A percentile compares a stretch with the other conserved stretches of the same genome.
phyloP scores from a whole-genome alignment of 2,888 invertebrate genomes.

The Epinotia demarniana region DNA sequence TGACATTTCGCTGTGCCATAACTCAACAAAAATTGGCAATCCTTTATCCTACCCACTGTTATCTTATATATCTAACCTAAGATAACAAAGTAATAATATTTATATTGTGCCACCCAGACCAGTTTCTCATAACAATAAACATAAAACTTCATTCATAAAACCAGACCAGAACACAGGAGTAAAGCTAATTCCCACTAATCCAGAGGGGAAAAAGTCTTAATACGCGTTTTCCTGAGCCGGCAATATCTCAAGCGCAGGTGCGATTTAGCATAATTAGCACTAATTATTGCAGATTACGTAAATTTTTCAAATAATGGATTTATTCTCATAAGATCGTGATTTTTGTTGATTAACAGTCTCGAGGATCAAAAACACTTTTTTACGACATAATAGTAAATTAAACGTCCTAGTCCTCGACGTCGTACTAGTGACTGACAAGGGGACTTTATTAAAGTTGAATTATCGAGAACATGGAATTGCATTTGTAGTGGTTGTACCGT shows the following conservation, averaged over 20 bases:
- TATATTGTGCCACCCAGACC: neutral
- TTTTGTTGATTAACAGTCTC: neutral
- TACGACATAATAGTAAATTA: neutral
- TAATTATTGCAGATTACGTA: conserved; percentile 72
- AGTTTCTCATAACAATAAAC: conserved; percentile 3
- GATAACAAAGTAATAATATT: neutral
- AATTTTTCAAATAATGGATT: conserved; percentile 65
- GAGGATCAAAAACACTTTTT: neutral
- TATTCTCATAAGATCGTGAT: neutral
- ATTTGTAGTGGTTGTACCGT: too few relatives aligned
- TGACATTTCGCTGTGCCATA: too few relatives aligned
- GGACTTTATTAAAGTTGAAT: too few relatives aligned
- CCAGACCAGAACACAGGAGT: conserved; percentile 5
- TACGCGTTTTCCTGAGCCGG: conserved; percentile 21
- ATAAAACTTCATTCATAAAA: conserved; percentile 8
- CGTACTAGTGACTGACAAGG: too few relatives aligned
- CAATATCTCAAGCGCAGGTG: conserved; percentile 64
- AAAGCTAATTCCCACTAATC: conserved; percentile 29
- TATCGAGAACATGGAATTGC: too few relatives aligned
- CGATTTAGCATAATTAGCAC: conserved; percentile 75
- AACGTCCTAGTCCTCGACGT: too few relatives aligned
- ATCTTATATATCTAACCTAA: neutral
- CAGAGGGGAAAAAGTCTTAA: conserved; percentile 21
- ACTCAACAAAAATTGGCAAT: too few relatives aligned
- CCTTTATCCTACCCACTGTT: neutral